A percentile compares a stretch with the other conserved stretches of the same genome.
Conservation (phyloP, 2,113 vertebrate genomes). For the Nothoprocta pentlandii region DNA sequence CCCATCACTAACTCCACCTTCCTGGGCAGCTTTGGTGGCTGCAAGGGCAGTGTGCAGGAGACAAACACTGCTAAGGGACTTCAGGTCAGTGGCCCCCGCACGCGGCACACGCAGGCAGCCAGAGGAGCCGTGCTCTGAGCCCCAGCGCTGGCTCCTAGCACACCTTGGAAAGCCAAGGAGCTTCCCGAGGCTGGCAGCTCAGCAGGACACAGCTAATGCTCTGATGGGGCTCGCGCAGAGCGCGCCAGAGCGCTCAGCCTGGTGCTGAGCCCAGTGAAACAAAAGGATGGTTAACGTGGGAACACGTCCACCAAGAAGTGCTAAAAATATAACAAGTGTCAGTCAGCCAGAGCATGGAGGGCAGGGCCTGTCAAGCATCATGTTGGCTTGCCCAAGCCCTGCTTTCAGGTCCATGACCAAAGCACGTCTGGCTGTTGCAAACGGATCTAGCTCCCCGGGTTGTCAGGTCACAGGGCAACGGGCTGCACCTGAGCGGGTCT, state of each 20-base stretch:
- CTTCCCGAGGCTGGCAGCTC: background rate
- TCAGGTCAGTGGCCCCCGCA: accelerated
- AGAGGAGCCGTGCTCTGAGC: too few relatives aligned
- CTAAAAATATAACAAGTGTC: background rate
- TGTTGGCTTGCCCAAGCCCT: accelerated
- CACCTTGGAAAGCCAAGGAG: background rate
- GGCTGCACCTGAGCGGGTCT: too few relatives aligned
- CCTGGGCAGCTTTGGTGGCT: background rate
- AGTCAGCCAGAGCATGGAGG: background rate
- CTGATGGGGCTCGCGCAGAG: accelerated
- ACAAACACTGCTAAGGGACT: background rate
- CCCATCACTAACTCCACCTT: background rate
- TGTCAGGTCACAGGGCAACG: too few relatives aligned
- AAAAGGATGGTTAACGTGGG: accelerated
- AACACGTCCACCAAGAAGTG: background rate
- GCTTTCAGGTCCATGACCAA: background rate
- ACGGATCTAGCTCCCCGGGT: too few relatives aligned
- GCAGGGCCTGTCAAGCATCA: accelerated
- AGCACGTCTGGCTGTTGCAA: background rate
- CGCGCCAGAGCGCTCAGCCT: accelerated
- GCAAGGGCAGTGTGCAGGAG: accelerated
- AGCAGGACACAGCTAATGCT: background rate
- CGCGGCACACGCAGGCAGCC: accelerated
- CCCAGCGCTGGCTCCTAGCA: accelerated
- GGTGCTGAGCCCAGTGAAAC: background rate